Evolutionary conservation across 1,140 invertebrate genomes (phyloP).

Genomic region (Arion vulgaris): DNA sequence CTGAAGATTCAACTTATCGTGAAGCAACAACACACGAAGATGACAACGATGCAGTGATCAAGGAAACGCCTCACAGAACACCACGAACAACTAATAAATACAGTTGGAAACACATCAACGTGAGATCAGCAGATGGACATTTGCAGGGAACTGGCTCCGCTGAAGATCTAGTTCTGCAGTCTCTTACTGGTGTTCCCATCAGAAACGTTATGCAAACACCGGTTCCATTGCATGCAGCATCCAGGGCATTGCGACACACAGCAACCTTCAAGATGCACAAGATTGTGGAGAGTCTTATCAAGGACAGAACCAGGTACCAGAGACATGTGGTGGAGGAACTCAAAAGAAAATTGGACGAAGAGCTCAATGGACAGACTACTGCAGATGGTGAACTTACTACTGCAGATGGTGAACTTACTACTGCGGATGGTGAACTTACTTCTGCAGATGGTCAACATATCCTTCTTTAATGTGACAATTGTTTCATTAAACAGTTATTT

Average conservation of each 20-base stretch:
- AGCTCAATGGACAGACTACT: neutral
- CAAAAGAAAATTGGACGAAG: conserved; percentile 49
- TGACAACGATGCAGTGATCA: neutral
- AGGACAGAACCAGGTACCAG: conserved; percentile 59
- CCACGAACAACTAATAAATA: conserved; percentile 41
- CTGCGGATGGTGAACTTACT: neutral
- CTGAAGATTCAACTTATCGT: neutral
- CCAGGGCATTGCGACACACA: conserved; percentile 54
- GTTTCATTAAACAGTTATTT: too few relatives aligned
- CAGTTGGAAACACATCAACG: conserved; percentile 46
- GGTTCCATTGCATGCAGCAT: conserved; percentile 28
- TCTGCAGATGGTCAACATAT: neutral
- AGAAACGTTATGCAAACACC: conserved; percentile 36
- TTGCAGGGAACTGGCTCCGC: conserved; percentile 43
- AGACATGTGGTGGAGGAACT: conserved; percentile 61
- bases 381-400: neutral
- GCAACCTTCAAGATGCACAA: conserved; percentile 67
- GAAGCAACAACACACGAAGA: neutral
- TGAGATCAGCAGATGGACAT: neutral
- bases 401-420: neutral
- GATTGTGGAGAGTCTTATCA: conserved; percentile 61
- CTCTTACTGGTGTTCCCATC: conserved; percentile 53
- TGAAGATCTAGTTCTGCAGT: conserved; percentile 55
- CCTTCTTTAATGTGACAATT: neutral
- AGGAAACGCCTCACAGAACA: conserved; percentile 18